A percentile compares a stretch with the other conserved stretches of the same genome.
phyloP scores from a whole-genome alignment of 2,113 vertebrate species.

The Phocoena phocoena region DNA sequence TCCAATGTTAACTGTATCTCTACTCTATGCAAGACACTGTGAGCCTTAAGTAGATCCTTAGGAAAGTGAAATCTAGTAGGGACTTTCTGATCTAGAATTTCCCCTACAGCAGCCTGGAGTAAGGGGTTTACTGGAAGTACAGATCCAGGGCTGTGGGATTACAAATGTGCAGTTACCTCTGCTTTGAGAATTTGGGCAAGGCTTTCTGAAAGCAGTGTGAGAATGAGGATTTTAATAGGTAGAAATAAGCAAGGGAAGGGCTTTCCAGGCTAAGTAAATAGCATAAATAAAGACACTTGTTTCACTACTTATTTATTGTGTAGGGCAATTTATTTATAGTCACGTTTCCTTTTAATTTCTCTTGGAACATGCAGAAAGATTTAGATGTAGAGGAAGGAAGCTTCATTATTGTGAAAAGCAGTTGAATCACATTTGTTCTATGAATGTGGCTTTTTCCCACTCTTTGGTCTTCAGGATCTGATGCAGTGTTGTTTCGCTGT shows the following conservation, averaged over 20 bases:
- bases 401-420: neutral
- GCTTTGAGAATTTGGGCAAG: neutral
- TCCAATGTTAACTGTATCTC: neutral
- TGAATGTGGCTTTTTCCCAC: neutral
- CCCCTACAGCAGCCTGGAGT: neutral
- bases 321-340: neutral
- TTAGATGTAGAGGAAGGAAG: neutral
- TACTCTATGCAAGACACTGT: neutral
- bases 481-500: neutral
- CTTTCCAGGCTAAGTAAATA: neutral
- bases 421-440: neutral
- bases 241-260: neutral
- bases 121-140: neutral
- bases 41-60: neutral
- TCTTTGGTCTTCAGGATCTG: neutral
- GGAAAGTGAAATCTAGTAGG: neutral
- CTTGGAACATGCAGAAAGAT: neutral
- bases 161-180: neutral
- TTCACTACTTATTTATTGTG: neutral
- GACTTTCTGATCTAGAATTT: neutral
- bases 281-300: neutral
- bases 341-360: neutral
- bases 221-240: neutral
- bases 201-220: neutral
- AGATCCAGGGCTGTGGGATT: neutral